These are phyloP conservation scores for Pammene fasciana DNA, from an alignment of 2,888 invertebrate genomes.

Conservation along the genomic window DNA sequence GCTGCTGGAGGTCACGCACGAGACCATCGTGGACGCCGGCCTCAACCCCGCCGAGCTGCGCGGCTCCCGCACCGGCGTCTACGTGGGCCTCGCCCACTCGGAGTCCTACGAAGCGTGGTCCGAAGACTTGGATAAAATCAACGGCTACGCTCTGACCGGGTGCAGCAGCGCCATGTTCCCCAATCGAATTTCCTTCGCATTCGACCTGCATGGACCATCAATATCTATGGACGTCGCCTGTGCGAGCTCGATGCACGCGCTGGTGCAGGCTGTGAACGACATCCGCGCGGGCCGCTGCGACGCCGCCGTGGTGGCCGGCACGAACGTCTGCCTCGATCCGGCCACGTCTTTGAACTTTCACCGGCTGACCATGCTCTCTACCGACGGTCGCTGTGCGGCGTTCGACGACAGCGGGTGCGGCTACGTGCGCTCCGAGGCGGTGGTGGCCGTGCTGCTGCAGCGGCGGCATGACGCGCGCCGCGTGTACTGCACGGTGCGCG, in stretches of 20 bases:
- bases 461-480: constrained; percentile 89
- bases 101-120: constrained; percentile 97
- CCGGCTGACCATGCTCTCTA: constrained; percentile 95
- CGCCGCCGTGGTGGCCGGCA: constrained; percentile 96
- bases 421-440: constrained; percentile 95
- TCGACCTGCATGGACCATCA: constrained; percentile 97
- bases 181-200: constrained; percentile 97
- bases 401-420: constrained; percentile 96
- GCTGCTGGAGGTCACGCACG: constrained; percentile 95
- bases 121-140: constrained; percentile 91
- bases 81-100: constrained; percentile 94
- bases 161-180: constrained; percentile 98
- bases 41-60: constrained; percentile 91
- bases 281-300: constrained; percentile 95
- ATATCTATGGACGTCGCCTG: constrained; percentile 98
- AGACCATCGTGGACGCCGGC: constrained; percentile 95
- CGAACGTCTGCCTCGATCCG: constrained; percentile 94
- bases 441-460: constrained; percentile 92
- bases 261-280: constrained; percentile 92
- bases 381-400: constrained; percentile 96
- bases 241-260: constrained; percentile 95
- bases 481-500: constrained; percentile 93
- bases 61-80: constrained; percentile 96
- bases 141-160: constrained; percentile 96
- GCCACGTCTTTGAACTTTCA: constrained; percentile 96